Base-by-base conservation (phyloP, 2,113 vertebrate genomes). In the Indri indri region DNA sequence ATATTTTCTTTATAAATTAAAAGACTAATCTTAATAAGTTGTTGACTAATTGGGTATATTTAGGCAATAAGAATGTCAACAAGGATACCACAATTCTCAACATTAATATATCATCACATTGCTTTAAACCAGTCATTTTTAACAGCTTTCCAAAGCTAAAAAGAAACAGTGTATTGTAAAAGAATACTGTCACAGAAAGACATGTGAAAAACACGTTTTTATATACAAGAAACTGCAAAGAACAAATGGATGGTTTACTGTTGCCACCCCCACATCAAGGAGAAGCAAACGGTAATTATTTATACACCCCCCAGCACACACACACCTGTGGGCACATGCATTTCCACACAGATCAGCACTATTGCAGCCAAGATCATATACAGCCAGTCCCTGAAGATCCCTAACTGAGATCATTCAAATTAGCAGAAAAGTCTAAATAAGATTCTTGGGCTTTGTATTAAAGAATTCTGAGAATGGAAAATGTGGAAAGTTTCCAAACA, bases 401-500 rank as follows among this genome's bases (percentile, higher is more conserved):
- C 22, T 47, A 61, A 68, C 14, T 23, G n/a, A 90, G 18, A 77
- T 13, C 47, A 57, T 25, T 92, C 23, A 88, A 66, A 27, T 74
- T 14, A 91, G 66, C 20, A 83, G 74, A 88, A 88, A 91, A 40
- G 17, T 74, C 37, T 50, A 91, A 84, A 23, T 73, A 87, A 80
- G 34, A 5, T 89, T 61, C 8, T 40, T 68, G 57, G 32, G 34
- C 13, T 95, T 68, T 77, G 3, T 27, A 27, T 63, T 63, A 63
- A 12, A 63, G 59, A 63, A 63, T 63, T 25, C 25, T 27, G 59
- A 63, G 25, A 63, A 88, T 85, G 45, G 74, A 86, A 65, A 70
- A 9, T 59, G 6, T 73, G 47, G 37, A 25, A 86, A 91, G 5
- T 47, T 79, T 83, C 27, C 42, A 86, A 83, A 80, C 11, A 42